A percentile compares a stretch with the other conserved stretches of the same genome.
phyloP scores from a whole-genome alignment of 2,797 vertebrate genomes.

The Urophycis tenuis region DNA sequence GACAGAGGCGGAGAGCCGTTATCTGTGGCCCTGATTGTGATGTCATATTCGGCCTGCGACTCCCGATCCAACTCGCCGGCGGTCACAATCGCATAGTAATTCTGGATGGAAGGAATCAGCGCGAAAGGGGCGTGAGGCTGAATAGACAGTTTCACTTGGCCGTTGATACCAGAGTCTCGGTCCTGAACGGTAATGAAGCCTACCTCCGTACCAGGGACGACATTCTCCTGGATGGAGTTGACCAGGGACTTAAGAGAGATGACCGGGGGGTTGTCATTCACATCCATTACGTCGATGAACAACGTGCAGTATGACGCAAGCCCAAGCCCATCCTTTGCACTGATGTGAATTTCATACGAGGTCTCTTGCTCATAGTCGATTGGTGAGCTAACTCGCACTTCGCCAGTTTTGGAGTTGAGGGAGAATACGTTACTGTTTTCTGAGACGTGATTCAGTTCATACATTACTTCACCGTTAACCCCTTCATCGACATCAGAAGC shows the following conservation, averaged over 20 bases:
- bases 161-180: slow-evolving; percentile 17
- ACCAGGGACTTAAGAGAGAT: slow-evolving; percentile 42
- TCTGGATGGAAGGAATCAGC: slow-evolving; percentile 48
- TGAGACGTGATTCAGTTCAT: slow-evolving; percentile 32
- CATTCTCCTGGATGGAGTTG: slow-evolving; percentile 37
- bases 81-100: slow-evolving; percentile 55
- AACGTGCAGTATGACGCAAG: slow-evolving; percentile 35
- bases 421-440: slow-evolving; percentile 17
- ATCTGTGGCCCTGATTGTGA: slow-evolving; percentile 54
- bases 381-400: slow-evolving; percentile 39
- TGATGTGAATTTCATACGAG: slow-evolving; percentile 46
- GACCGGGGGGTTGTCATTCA: slow-evolving; percentile 52
- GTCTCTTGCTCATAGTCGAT: slow-evolving; percentile 59
- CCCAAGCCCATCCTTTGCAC: slow-evolving; percentile 46
- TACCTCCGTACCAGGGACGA: slow-evolving; percentile 41
- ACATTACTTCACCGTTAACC: slow-evolving; percentile 39
- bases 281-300: slow-evolving; percentile 42
- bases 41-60: slow-evolving; percentile 37
- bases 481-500: slow-evolving; percentile 56
- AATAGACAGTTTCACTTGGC: slow-evolving; percentile 46
- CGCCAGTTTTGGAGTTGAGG: slow-evolving; percentile 33
- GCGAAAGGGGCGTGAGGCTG: slow-evolving; percentile 51
- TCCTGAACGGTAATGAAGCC: slow-evolving; percentile 53
- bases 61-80: slow-evolving; percentile 21
- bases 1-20: slow-evolving; percentile 47